Base-by-base conservation (phyloP, 1,140 invertebrate genomes). In the Euwallacea similis region DNA sequence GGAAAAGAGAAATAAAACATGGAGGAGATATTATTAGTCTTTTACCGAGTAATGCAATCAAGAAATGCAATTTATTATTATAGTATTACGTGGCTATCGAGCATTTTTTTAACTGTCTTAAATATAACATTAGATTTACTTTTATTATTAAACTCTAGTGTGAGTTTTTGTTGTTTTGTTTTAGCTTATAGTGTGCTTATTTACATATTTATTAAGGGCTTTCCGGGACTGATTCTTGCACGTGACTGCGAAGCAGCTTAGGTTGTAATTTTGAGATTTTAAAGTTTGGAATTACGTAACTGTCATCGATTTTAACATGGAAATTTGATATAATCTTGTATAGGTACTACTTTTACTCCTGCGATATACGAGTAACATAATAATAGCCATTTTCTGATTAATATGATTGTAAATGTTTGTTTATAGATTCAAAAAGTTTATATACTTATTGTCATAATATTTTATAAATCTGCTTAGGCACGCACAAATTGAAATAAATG, bases 21-120 rank as follows among this genome's bases (percentile, higher is more conserved):
- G 10, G n/a, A 15, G 21, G 55, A 58, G 55, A 58, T 15, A 41
- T 58, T 58, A 58, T 16, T 15, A 41, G 16, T 58, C 10, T 10
- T 10, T 62, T 62, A 7, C 13, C 11, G 42, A 42, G n/a, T 46
- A 42, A 58, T 21, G 55, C 42, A 60, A 21, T 42, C 61, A 50
- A 46, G 43, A 63, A 50, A 47, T 63, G 21, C 59, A 61, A 21
- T 63, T 47, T 16, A 63, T 13, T 63, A 33, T 33, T 33, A 33
- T 33, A 50, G 46, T 50, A 50, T 50, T 50, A 50, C 46, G 46
- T 50, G 9, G 46, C 46, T 33, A 13, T 50, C 13, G 13, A 50
- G 46, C 46, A 11, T 50, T 10, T 11, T 50, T 50, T 2, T 50
- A 33, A 33, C 46, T 50, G 9, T 50, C 46, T 10, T 11, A 50